A percentile compares a stretch with the other conserved stretches of the same genome.
Conservation (phyloP, 1,140 invertebrate species). For the Helicorthomorpha holstii region DNA sequence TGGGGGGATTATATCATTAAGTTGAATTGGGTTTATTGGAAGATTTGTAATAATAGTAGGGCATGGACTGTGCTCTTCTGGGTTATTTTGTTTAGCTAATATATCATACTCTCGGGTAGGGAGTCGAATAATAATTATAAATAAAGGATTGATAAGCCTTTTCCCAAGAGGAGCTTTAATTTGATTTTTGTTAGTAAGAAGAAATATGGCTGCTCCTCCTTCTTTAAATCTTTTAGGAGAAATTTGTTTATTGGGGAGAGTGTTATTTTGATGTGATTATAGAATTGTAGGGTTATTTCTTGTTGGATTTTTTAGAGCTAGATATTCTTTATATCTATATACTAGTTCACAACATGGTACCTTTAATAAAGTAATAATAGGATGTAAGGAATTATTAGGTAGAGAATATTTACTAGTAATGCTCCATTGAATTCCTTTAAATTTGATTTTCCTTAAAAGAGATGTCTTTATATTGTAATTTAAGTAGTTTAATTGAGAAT, state of each 20-base stretch:
- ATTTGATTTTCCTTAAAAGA: not conserved
- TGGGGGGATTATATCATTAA: slow-evolving; percentile 28
- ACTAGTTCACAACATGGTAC: not conserved
- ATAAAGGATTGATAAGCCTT: not conserved
- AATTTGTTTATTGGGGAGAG: not conserved
- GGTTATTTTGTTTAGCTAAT: slow-evolving; percentile 47
- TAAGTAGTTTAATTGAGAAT: not conserved
- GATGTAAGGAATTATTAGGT: not conserved
- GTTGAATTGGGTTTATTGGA: slow-evolving; percentile 28
- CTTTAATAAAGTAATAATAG: not conserved
- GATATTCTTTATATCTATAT: not conserved
- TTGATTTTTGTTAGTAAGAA: not conserved
- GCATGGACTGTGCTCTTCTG: slow-evolving; percentile 43
- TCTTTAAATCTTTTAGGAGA: not conserved
- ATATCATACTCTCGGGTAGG: slow-evolving; percentile 34
- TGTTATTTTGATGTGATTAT: not conserved
- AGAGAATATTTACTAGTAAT: not conserved
- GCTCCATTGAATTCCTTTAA: not conserved
- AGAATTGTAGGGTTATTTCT: not conserved
- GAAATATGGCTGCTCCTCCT: not conserved
- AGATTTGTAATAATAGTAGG: slow-evolving; percentile 39
- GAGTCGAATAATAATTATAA: slow-evolving; percentile 19
- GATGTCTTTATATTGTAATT: not conserved
- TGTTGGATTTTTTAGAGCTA: not conserved
- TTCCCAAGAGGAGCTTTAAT: not conserved